phyloP scores from a whole-genome alignment of 2,888 invertebrate genomes.

The Microchrysa polita region DNA sequence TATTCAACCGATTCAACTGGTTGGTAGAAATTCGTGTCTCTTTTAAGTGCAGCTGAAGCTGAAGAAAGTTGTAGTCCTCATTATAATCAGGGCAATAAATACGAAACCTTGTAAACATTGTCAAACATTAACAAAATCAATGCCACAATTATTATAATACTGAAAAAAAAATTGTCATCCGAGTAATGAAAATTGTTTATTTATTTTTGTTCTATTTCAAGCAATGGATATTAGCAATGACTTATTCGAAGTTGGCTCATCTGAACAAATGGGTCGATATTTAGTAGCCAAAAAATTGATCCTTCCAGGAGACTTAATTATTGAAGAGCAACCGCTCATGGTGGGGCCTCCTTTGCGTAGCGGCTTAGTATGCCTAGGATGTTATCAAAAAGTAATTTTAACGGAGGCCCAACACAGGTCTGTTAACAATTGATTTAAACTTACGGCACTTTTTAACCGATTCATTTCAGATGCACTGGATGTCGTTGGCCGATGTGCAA shows the following conservation, averaged over 20 bases:
- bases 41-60: too few relatives aligned
- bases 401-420: slow-evolving; percentile 55
- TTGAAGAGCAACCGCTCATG: slow-evolving; percentile 75
- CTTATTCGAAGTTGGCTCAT: slow-evolving; percentile 65
- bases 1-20: too few relatives aligned
- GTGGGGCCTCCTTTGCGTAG: slow-evolving; percentile 79
- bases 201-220: too few relatives aligned
- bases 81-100: too few relatives aligned
- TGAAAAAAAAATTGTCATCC: too few relatives aligned
- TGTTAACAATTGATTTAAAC: neutral
- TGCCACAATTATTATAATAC: too few relatives aligned
- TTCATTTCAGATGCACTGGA: slow-evolving; percentile 67
- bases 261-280: slow-evolving; percentile 70
- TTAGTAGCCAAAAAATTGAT: slow-evolving; percentile 78
- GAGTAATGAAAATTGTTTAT: too few relatives aligned
- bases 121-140: too few relatives aligned
- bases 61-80: too few relatives aligned
- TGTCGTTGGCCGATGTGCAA: slow-evolving; percentile 85
- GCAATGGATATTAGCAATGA: neutral
- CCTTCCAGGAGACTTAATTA: slow-evolving; percentile 74
- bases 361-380: slow-evolving; percentile 79
- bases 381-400: slow-evolving; percentile 66
- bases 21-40: too few relatives aligned
- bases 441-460: too few relatives aligned
- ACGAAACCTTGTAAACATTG: too few relatives aligned